These are phyloP conservation scores for Torymus tubicola DNA, from an alignment of 2,888 invertebrate species.

Conservation along the genomic window DNA sequence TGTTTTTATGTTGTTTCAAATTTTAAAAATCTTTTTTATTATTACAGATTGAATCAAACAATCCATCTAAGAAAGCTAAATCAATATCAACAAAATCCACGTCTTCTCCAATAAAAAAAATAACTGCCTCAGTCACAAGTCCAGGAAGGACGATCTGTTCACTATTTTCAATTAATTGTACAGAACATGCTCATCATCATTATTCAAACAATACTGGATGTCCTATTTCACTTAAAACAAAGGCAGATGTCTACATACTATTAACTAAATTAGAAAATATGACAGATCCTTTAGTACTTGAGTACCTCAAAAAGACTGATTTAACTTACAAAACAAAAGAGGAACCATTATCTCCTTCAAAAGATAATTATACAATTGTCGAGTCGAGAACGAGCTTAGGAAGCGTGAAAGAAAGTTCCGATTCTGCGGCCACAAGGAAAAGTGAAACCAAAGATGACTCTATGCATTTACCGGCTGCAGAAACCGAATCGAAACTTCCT, in stretches of 20 bases:
- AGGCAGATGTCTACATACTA: slow-evolving; percentile 27
- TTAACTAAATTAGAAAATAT: slow-evolving; percentile 48
- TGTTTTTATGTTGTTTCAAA: neutral
- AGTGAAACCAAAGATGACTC: too few species aligned
- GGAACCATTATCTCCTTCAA: neutral
- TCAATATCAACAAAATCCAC: slow-evolving; percentile 2
- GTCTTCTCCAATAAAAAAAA: neutral
- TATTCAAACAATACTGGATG: neutral
- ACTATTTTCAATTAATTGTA: slow-evolving; percentile 51
- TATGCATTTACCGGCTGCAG: too few species aligned
- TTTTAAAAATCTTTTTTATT: slow-evolving; percentile 8
- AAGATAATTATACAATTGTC: neutral
- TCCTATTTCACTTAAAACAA: neutral
- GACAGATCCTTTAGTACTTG: slow-evolving; percentile 39
- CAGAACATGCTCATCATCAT: slow-evolving; percentile 31
- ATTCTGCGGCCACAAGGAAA: too few species aligned
- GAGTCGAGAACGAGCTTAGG: neutral
- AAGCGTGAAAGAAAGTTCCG: neutral
- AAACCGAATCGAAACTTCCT: too few species aligned
- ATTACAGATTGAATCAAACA: neutral
- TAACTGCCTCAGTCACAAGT: neutral
- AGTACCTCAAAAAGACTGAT: slow-evolving; percentile 48
- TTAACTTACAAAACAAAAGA: neutral
- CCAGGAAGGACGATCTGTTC: slow-evolving; percentile 49
- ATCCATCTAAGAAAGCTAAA: slow-evolving; percentile 32